Evolutionary conservation across 2,888 invertebrate genomes (phyloP).

Genomic region (Odontomyia ornata): DNA sequence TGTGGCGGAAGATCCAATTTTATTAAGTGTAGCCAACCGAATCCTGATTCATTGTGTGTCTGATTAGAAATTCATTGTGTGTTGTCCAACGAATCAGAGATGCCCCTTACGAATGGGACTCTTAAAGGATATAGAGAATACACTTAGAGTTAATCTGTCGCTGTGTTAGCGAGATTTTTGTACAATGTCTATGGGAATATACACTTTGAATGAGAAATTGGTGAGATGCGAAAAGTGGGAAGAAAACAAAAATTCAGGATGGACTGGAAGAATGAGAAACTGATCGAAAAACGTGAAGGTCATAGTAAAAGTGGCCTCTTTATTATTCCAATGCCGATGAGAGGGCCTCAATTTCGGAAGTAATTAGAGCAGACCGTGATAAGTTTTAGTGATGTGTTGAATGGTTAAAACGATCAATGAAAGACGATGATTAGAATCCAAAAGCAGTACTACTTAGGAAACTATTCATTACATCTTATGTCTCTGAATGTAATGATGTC

Average conservation of each 20-base stretch:
- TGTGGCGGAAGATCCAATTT: conserved; percentile 44
- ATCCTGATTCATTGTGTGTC: conserved; percentile 44
- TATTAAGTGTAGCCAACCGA: conserved; percentile 47
- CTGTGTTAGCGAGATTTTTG: conserved; percentile 42
- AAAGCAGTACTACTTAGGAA: too few relatives aligned
- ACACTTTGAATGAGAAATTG: not conserved
- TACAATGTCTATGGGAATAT: not conserved
- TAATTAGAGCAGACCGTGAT: conserved; percentile 34
- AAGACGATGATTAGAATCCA: too few relatives aligned
- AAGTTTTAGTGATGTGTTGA: conserved; percentile 1
- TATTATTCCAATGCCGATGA: conserved; percentile 20
- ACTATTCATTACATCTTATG: too few relatives aligned
- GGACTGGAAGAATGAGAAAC: not conserved
- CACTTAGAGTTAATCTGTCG: conserved; percentile 42
- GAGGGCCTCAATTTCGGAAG: conserved; percentile 21
- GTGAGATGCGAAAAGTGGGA: not conserved
- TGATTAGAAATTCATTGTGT: conserved; percentile 45
- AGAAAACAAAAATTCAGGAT: not conserved
- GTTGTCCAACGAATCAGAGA: conserved; percentile 42
- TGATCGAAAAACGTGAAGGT: not conserved
- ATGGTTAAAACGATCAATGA: not conserved
- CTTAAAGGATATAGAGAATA: conserved; percentile 43
- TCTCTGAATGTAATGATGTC: too few relatives aligned
- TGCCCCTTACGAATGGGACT: conserved; percentile 35
- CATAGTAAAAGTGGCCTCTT: conserved; percentile 21